Conservation (phyloP, 2,113 vertebrate genomes). For the Prolemur simus region DNA sequence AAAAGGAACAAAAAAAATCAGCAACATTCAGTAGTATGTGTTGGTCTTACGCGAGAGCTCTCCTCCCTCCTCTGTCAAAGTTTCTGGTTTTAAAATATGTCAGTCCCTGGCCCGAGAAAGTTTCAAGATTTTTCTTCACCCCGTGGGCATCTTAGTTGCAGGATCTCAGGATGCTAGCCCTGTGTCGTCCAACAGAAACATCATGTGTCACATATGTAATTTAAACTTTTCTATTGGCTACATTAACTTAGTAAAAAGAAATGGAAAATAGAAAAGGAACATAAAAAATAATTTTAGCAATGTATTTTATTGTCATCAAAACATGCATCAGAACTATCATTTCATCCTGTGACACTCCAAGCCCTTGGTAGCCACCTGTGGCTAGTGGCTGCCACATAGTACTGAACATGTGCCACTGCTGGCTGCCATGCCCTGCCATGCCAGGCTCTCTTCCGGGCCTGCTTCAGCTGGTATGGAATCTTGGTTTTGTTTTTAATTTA, state of each 20-base stretch:
- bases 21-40: background rate
- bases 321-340: background rate
- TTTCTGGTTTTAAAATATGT: background rate
- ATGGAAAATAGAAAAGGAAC: background rate
- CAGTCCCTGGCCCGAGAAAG: background rate
- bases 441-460: background rate
- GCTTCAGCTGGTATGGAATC: background rate
- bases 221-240: background rate
- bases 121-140: background rate
- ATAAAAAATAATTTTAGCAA: background rate
- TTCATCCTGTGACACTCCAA: background rate
- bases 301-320: background rate
- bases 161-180: background rate
- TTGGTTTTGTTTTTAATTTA: slow-evolving; percentile 30
- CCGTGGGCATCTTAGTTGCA: background rate
- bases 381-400: background rate
- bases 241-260: background rate
- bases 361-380: no score
- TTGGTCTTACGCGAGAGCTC: background rate
- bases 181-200: background rate
- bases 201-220: background rate
- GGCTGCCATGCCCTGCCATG: no score
- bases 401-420: no score
- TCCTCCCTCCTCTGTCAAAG: background rate
- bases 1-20: background rate